Base-by-base conservation (phyloP, 2,113 vertebrate species). In the Ochotona curzoniae region DNA sequence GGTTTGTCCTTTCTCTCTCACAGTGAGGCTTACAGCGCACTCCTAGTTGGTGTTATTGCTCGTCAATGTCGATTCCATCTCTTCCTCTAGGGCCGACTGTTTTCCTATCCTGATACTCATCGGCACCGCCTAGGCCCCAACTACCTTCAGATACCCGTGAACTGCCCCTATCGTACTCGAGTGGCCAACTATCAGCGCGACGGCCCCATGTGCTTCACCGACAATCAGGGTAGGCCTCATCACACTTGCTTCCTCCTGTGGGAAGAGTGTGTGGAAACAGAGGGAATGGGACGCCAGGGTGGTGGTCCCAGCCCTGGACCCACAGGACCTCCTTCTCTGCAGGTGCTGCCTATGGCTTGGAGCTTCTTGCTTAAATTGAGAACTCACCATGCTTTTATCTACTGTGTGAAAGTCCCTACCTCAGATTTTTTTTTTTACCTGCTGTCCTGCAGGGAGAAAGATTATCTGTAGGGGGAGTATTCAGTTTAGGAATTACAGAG, bases 161-260 rank as follows among this genome's bases (percentile, higher is more conserved):
- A 99, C 97, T 99, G 99, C 95, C 99, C 99, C 32, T 99, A 93
- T 97, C 98, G 98, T 88, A 13, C 99, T 89, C 98, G 98, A 0
- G 98, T 99, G 91, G 96, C 98, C 96, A 99, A 99, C 97, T 99
- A 99, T 97, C 99, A 99, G 97, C 98, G 99, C 2, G 99, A 99
- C 1, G 99, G 99, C 12, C 98, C 98, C 0, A 99, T 99, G 99
- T 99, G 99, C 66, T 79, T 99, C 83, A 78, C 78, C 18, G 98
- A 99, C 96, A 99, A 99, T 96, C 99, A 99, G 97, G 99, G 99
- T 99, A 98, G 94, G 98, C 89, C 32, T 66, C 0, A 3, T 8
- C 67, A 44, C 10, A 5, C 18, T 3, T 0, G 38, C 17, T 7
- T 38, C 4, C 0, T 26, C 8, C 21, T 13, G 0, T 10, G 32